Base-by-base conservation (phyloP, 2,113 vertebrate species). In the Heloderma charlesbogerti region DNA sequence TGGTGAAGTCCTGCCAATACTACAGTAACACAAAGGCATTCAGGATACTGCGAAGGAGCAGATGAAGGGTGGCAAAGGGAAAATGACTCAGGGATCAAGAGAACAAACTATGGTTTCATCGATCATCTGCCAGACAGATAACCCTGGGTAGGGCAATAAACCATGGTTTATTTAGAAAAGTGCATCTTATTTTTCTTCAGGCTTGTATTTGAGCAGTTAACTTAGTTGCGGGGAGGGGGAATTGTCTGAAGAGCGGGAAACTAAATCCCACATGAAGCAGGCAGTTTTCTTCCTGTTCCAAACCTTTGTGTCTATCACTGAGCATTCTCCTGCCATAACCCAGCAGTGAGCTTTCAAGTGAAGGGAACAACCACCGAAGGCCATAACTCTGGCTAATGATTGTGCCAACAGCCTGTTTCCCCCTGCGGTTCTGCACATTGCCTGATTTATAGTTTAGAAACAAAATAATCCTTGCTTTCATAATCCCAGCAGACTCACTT, bases 391-490 rank as follows among this genome's bases (percentile, higher is more conserved):
- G 0, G 31, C 66, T 57, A 25, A 60, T 2, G 34, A 72, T 88
- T 20, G 31, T 0, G 0, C 79, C 48, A 77, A 27, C 78, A 51
- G 74, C 3, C 60, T 74, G 63, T 84, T 81, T 84, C 86, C 3
- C 43, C 22, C 2, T 3, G 3, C 1, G 25, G 60, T 82, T 81
- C 37, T 27, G 43, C 0, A 12, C 0, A 0, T 29, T 3, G 22
- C 75, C 86, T 93, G 91, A 93, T 93, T 90, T 92, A 94, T 67
- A 90, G 79, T 54, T 72, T 20, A 2, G 84, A 3, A 6, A 79
- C n/a, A 78, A 86, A 86, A 90, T 72, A 60, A 75, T 29, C 51
- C 66, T 74, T 51, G 34, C 72, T 63, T 77, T 91, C 1, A 3
- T 27, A 34, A 43, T 57, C 51, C 74, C 88, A 79, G 83, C 69